These are phyloP conservation scores for Pontoporia blainvillei DNA, from an alignment of 2,113 vertebrate species.

Conservation along the genomic window DNA sequence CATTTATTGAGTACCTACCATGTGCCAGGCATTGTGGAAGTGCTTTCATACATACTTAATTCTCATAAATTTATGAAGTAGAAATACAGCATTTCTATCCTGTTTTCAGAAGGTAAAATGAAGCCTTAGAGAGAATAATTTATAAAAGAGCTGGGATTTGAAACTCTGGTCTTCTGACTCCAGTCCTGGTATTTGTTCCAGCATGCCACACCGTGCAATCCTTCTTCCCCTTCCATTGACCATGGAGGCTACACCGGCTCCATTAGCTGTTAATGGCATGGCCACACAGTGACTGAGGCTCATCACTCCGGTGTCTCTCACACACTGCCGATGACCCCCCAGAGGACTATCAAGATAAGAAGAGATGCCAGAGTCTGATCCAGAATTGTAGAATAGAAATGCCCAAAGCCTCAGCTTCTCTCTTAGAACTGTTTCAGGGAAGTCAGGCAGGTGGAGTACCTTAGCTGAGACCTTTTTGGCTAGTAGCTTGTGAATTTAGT, in stretches of 20 bases:
- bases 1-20: not conserved
- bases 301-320: not conserved
- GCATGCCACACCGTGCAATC: not conserved
- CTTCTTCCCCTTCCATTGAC: not conserved
- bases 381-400: not conserved
- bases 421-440: not conserved
- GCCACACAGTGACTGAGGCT: not conserved
- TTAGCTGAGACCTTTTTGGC: not conserved
- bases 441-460: not conserved
- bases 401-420: not conserved
- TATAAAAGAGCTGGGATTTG: not conserved
- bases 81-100: not conserved
- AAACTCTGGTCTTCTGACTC: not conserved
- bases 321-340: not conserved
- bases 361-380: not conserved
- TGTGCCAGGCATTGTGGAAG: not conserved
- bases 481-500: constrained; percentile 8
- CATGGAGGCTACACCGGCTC: not conserved
- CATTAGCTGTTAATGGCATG: not conserved
- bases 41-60: not conserved
- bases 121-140: not conserved
- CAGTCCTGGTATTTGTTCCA: not conserved
- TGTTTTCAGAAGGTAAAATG: not conserved
- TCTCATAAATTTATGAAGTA: not conserved
- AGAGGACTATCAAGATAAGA: not conserved